Conservation (phyloP, 2,888 invertebrate species). For the Sthenelais limicola region DNA sequence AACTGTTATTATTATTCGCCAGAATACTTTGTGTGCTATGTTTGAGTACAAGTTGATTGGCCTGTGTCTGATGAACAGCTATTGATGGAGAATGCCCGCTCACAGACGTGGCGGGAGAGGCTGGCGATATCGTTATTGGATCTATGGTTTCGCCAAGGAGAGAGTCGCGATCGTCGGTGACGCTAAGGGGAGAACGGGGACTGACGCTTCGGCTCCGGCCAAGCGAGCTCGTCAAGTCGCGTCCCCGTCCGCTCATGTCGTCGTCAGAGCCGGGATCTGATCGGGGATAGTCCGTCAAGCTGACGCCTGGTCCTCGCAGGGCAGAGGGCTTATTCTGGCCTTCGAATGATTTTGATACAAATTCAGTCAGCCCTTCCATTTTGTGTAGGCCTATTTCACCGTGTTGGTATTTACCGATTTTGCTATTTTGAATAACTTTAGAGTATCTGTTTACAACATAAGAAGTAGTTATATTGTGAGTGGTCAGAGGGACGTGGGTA, state of each 20-base stretch:
- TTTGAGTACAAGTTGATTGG: neutral
- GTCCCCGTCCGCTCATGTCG: neutral
- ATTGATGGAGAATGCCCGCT: too few relatives aligned
- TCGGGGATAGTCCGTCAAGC: conserved; percentile 2
- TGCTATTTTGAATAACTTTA: too few relatives aligned
- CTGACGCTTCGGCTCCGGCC: neutral
- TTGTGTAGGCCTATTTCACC: too few relatives aligned
- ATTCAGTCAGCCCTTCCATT: conserved; percentile 65
- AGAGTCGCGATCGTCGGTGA: conserved; percentile 3
- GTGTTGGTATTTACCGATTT: too few relatives aligned
- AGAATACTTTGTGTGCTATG: conserved; percentile 28
- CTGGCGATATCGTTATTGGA: conserved; percentile 13
- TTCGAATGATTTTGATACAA: conserved; percentile 66
- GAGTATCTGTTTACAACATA: too few relatives aligned
- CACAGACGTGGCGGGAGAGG: neutral
- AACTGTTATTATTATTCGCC: conserved; percentile 18
- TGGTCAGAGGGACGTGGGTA: too few relatives aligned
- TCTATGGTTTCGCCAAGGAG: conserved; percentile 1
- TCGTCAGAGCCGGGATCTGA: conserved; percentile 1
- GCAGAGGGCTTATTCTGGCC: neutral
- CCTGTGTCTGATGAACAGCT: neutral
- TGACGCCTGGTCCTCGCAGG: neutral
- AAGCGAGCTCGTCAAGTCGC: neutral
- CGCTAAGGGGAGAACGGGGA: neutral
- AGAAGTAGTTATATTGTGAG: too few relatives aligned